Percentiles rank a stretch among this genome's conserved stretches.
Conservation (phyloP, 2,113 vertebrate species). For the Isurus oxyrinchus region DNA sequence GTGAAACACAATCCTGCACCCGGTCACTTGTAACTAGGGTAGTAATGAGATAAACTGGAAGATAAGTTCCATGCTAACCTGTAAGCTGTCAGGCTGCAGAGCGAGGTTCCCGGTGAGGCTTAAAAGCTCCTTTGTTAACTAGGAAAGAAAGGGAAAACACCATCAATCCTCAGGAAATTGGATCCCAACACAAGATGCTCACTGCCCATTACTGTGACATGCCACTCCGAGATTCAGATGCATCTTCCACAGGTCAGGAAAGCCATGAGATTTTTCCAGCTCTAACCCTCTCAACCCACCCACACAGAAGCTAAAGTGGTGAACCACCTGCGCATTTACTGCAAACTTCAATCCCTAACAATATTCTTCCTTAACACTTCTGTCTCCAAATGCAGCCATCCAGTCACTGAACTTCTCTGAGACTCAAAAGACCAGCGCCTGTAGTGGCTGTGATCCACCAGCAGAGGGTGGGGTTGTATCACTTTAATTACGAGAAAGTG, state of each 20-base stretch:
- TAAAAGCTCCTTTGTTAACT: slow-evolving; percentile 70
- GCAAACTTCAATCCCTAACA: too few relatives aligned
- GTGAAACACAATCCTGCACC: not conserved
- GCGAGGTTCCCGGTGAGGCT: slow-evolving; percentile 70
- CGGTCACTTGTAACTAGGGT: not conserved
- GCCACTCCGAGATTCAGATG: too few relatives aligned
- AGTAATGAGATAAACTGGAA: not conserved
- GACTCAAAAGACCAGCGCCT: too few relatives aligned
- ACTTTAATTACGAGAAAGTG: too few relatives aligned
- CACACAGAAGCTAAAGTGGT: not conserved
- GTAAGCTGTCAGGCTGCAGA: slow-evolving; percentile 57
- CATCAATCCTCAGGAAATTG: not conserved
- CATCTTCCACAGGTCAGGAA: not conserved
- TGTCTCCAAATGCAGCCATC: too few relatives aligned
- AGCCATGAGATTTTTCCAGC: too few relatives aligned
- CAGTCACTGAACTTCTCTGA: too few relatives aligned
- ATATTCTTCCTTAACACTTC: too few relatives aligned
- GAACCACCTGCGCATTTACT: too few relatives aligned
- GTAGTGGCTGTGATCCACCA: too few relatives aligned
- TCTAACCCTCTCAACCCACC: not conserved
- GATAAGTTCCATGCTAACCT: not conserved
- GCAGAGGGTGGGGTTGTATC: too few relatives aligned
- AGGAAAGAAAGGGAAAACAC: slow-evolving; percentile 21
- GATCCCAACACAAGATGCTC: not conserved
- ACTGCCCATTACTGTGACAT: not conserved